Percentiles rank a stretch among this genome's conserved stretches.
phyloP scores from a whole-genome alignment of 1,140 invertebrate genomes.

The Drosophila kepulauana region DNA sequence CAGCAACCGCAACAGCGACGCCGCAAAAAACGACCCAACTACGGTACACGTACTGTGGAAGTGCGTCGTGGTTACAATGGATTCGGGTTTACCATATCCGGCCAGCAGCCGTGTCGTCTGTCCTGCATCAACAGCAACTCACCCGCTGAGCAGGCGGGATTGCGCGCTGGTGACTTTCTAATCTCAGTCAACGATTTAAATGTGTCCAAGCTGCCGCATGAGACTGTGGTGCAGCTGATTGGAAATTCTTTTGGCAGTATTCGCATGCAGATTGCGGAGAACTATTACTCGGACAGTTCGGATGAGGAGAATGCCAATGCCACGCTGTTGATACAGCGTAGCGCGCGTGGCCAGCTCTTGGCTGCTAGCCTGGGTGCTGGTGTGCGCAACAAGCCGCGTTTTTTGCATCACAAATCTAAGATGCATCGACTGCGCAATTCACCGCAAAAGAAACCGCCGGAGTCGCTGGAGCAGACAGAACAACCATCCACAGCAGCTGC shows the following conservation, averaged over 20 bases:
- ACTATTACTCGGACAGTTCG: slow-evolving; percentile 93
- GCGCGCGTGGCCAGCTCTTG: slow-evolving; percentile 55
- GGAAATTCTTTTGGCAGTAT: slow-evolving; percentile 92
- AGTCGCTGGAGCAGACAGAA: slow-evolving; percentile 27
- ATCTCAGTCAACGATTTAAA: slow-evolving; percentile 96
- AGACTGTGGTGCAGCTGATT: slow-evolving; percentile 96
- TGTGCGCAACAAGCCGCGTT: slow-evolving; percentile 67
- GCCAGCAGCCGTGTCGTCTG: slow-evolving; percentile 95
- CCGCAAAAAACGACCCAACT: slow-evolving; percentile 85
- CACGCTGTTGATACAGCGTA: slow-evolving; percentile 55
- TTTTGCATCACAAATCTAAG: slow-evolving; percentile 78
- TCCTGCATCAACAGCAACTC: slow-evolving; percentile 94
- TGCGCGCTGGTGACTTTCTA: slow-evolving; percentile 95
- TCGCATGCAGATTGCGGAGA: slow-evolving; percentile 94
- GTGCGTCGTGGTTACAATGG: slow-evolving; percentile 93
- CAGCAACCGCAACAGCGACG: slow-evolving; percentile 73
- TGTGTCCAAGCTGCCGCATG: slow-evolving; percentile 95
- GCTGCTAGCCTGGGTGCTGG: slow-evolving; percentile 55
- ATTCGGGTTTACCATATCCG: slow-evolving; percentile 97
- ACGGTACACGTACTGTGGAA: slow-evolving; percentile 92
- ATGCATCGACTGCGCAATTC: slow-evolving; percentile 77
- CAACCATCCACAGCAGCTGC: not conserved
- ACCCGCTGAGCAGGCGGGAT: slow-evolving; percentile 93
- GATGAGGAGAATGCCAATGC: slow-evolving; percentile 79
- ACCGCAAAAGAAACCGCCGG: slow-evolving; percentile 72